Base-by-base conservation (phyloP, 2,888 invertebrate genomes). In the Gastrophysa polygoni region DNA sequence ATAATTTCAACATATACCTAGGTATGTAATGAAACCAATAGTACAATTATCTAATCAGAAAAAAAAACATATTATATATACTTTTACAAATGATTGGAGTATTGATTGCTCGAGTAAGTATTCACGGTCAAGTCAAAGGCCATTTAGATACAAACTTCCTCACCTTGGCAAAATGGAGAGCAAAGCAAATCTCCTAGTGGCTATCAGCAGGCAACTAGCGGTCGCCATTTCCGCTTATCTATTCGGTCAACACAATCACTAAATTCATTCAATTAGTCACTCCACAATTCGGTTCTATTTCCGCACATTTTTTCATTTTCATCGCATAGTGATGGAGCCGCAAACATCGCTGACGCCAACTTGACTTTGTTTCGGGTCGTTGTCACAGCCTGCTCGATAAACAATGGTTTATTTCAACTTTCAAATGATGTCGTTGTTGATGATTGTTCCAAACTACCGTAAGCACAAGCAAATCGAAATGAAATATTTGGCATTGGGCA, bases 121-220 rank as follows among this genome's bases (percentile, higher is more conserved):
- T 21, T 8, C 46, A 60, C 63, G 65, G 67, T 66, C 63, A 61
- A 67, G 61, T 61, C 66, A 61, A 63, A 64, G 59, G 61, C 43
- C 49, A 17, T 10, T 16, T 14, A 29, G 51, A 5, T 4, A 2
- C n/a, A 32, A 1, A 29, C 28, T 17, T 11, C 4, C 58, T 80
- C 76, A 81, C 81, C 81, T 81, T 75, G 80, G 79, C 68, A 79
- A 73, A 61, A 68, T 68, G 46, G 77, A 68, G 63, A 80, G 67
- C 64, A 79, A 75, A 59, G 76, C 75, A 66, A 79, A 78, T 66
- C 76, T 74, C 69, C 78, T 72, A 32, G 75, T 75, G 16, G 78
- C 75, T 47, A 73, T 67, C 38, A 73, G 71, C 59, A 79, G 65
- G 62, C 71, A 69, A 34, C 71, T 71, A 67, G 72, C 70, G 21